Conservation (phyloP, 2,797 vertebrate species). For the Gymnothorax reevesii region DNA sequence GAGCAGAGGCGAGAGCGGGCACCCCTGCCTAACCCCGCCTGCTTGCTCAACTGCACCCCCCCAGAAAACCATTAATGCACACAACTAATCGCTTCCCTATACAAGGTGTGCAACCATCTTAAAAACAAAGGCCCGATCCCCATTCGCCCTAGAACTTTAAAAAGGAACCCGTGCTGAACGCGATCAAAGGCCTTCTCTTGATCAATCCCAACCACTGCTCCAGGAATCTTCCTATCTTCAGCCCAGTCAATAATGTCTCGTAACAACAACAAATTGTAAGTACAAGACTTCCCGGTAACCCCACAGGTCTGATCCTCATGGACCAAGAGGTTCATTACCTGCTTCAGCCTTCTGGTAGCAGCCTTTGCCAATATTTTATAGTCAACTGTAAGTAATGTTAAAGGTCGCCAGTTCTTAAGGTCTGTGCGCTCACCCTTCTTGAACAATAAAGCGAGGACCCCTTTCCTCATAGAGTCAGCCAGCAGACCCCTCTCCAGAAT, state of each 20-base stretch:
- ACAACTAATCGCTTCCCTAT: not conserved
- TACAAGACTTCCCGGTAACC: not conserved
- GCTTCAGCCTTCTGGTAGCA: not conserved
- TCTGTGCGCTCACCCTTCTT: not conserved
- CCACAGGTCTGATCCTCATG: constrained; percentile 1
- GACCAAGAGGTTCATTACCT: not conserved
- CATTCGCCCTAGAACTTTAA: not conserved
- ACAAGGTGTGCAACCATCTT: not conserved
- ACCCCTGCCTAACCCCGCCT: constrained; percentile 4
- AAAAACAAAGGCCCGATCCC: not conserved
- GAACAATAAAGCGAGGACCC: not conserved
- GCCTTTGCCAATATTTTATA: constrained; percentile 6
- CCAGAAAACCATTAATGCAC: not conserved
- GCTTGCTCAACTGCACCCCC: not conserved
- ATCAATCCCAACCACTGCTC: not conserved
- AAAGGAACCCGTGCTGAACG: not conserved
- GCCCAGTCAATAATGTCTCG: not conserved
- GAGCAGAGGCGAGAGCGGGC: not conserved
- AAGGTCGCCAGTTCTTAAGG: not conserved
- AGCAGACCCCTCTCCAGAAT: not conserved
- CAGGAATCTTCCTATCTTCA: not conserved
- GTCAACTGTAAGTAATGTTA: not conserved
- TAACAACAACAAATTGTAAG: not conserved
- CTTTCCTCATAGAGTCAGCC: not conserved
- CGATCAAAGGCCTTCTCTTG: constrained; percentile 17